Conservation (phyloP, 2,113 vertebrate genomes). For the Manacus vitellinus region DNA sequence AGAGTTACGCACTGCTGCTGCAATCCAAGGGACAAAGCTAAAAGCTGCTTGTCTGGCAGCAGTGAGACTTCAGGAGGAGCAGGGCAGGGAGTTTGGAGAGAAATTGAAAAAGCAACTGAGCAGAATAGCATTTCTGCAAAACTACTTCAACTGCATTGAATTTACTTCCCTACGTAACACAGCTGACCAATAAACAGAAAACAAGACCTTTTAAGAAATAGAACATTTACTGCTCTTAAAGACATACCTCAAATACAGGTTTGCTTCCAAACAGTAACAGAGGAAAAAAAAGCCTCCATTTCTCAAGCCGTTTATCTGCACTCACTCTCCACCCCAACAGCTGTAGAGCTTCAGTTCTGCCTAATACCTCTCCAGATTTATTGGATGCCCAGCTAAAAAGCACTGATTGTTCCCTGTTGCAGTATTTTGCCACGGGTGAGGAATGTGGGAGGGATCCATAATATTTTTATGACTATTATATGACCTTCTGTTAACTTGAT, state of each 20-base stretch:
- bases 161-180: neutral
- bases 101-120: neutral
- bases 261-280: neutral
- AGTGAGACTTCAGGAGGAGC: neutral
- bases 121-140: neutral
- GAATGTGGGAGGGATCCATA: slow-evolving; percentile 41
- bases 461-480: slow-evolving; percentile 56
- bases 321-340: neutral
- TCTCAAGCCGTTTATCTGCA: neutral
- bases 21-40: neutral
- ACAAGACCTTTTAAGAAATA: neutral
- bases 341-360: slow-evolving; percentile 42
- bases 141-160: neutral
- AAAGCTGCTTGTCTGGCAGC: neutral
- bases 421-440: slow-evolving; percentile 23
- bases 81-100: neutral
- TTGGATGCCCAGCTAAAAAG: slow-evolving; percentile 21
- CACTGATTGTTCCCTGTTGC: slow-evolving; percentile 17
- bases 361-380: slow-evolving; percentile 43
- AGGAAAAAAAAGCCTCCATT: neutral
- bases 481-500: slow-evolving; percentile 37
- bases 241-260: neutral
- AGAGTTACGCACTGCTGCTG: neutral
- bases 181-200: neutral
- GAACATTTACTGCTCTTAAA: neutral